A percentile compares a stretch with the other conserved stretches of the same genome.
These are phyloP conservation scores for Clavelina lepadiformis DNA, from an alignment of 23 tunicate genomes.

Conservation along the genomic window DNA sequence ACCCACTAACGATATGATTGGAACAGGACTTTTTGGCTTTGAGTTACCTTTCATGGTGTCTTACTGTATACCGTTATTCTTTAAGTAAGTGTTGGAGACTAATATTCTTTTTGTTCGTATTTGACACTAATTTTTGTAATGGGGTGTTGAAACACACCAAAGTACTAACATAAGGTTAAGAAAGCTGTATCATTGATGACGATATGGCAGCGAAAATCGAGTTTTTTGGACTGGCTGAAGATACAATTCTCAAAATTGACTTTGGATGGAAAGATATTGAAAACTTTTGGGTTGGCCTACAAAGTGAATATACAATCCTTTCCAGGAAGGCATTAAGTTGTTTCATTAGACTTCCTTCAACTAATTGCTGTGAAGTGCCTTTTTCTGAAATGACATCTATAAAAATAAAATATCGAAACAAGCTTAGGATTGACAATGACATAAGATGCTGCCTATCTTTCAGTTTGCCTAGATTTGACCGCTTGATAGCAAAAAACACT, in stretches of 20 bases:
- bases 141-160: too few species aligned
- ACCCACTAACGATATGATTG: too few species aligned
- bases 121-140: too few species aligned
- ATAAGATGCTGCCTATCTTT: constrained; percentile 37
- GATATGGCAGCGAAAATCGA: constrained; percentile 45
- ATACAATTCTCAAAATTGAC: constrained; percentile 29
- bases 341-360: constrained; percentile 34
- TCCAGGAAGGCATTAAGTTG: constrained; percentile 20
- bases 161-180: too few species aligned
- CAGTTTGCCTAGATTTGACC: constrained; percentile 40
- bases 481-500: constrained; percentile 25
- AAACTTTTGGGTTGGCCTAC: constrained; percentile 36
- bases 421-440: constrained; percentile 30
- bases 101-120: too few species aligned
- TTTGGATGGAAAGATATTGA: constrained; percentile 27
- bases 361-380: constrained; percentile 50
- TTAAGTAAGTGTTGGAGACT: too few species aligned
- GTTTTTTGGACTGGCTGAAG: constrained; percentile 44
- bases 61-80: too few species aligned
- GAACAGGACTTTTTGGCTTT: too few species aligned
- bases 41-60: too few species aligned
- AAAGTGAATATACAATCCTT: constrained; percentile 44
- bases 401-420: constrained; percentile 35
- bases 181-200: constrained; percentile 30
- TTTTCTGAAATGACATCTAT: constrained; percentile 33